phyloP scores from a whole-genome alignment of 2,888 invertebrate genomes.

The Leptura quadrifasciata region DNA sequence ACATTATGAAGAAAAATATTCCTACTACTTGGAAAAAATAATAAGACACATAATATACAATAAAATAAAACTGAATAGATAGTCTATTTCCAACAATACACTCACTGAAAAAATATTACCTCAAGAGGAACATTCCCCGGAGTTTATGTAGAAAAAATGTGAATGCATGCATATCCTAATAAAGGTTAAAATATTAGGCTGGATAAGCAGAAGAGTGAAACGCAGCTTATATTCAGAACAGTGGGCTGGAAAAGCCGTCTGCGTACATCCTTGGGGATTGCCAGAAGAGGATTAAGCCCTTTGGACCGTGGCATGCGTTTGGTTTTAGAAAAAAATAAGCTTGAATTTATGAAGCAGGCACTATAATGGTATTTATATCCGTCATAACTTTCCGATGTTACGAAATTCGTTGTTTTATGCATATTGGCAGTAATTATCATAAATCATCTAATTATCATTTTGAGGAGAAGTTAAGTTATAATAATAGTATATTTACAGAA shows the following conservation, averaged over 20 bases:
- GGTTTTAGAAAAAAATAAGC: conserved; percentile 8
- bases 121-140: conserved; percentile 32
- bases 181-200: conserved; percentile 36
- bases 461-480: too few species aligned
- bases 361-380: neutral
- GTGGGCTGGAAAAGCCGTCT: conserved; percentile 36
- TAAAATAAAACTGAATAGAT: conserved; percentile 28
- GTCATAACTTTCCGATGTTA: neutral
- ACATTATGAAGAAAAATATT: neutral
- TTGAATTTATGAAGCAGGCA: neutral
- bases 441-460: too few species aligned
- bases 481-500: too few species aligned
- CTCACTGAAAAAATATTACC: conserved; percentile 38
- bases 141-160: conserved; percentile 38
- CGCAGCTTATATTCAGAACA: conserved; percentile 31
- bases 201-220: conserved; percentile 24
- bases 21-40: neutral
- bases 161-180: conserved; percentile 39
- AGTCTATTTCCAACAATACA: conserved; percentile 12
- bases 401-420: neutral
- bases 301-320: conserved; percentile 1
- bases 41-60: conserved; percentile 17
- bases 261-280: conserved; percentile 51
- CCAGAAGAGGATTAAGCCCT: conserved; percentile 25
- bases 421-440: too few species aligned